These are phyloP conservation scores for Caerostris extrusa DNA, from an alignment of 1,140 invertebrate species.

Conservation along the genomic window DNA sequence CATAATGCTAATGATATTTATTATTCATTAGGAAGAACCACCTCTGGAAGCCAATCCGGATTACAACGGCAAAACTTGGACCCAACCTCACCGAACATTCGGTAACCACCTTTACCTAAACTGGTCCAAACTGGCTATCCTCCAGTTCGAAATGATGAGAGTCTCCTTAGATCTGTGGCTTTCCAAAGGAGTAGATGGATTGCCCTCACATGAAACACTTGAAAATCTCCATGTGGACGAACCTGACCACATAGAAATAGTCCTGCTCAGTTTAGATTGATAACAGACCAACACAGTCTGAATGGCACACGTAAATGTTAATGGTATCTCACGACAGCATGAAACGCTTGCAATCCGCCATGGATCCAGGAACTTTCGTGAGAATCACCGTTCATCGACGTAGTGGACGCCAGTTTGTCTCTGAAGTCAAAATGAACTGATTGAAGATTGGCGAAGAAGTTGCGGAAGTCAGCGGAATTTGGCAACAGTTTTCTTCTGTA, in stretches of 20 bases:
- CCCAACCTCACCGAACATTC: slow-evolving; percentile 68
- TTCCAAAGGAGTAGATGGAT: slow-evolving; percentile 87
- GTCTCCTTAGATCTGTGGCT: slow-evolving; percentile 87
- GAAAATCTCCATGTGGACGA: slow-evolving; percentile 83
- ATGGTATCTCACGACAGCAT: slow-evolving; percentile 55
- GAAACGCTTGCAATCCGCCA: background rate
- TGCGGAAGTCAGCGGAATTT: slow-evolving; percentile 1
- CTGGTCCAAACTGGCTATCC: slow-evolving; percentile 74
- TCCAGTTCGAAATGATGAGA: slow-evolving; percentile 77
- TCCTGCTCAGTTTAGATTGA: slow-evolving; percentile 16
- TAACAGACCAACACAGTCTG: slow-evolving; percentile 49
- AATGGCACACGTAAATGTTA: slow-evolving; percentile 47
- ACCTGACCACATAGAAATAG: slow-evolving; percentile 78
- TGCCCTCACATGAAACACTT: slow-evolving; percentile 91
- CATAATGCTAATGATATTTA: background rate
- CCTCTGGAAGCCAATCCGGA: slow-evolving; percentile 36
- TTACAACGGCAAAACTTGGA: slow-evolving; percentile 43
- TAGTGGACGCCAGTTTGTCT: slow-evolving; percentile 55
- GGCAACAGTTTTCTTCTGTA: slow-evolving; percentile 33
- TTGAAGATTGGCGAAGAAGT: slow-evolving; percentile 9
- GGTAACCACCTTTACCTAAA: slow-evolving; percentile 75
- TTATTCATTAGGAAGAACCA: slow-evolving; percentile 51
- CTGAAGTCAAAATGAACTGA: background rate
- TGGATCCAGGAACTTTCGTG: slow-evolving; percentile 35
- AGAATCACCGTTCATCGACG: slow-evolving; percentile 10